Base-by-base conservation (phyloP, 1,140 invertebrate species). In the Drosophila jambulina region DNA sequence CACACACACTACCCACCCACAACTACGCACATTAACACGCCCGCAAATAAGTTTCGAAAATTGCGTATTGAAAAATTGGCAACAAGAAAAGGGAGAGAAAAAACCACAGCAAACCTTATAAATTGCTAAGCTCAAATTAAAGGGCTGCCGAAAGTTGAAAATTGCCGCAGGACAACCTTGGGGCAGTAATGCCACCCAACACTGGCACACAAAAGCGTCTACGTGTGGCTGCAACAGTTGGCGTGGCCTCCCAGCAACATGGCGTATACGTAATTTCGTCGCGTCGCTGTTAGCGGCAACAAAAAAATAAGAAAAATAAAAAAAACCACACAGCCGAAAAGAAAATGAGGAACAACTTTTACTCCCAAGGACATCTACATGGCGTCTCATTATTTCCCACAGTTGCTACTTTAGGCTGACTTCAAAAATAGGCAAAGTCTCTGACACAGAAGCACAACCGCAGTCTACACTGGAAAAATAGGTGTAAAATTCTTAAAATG, bases 231-330 rank as follows among this genome's bases (percentile, higher is more conserved):
- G 82, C 82, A 85, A 81, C 78, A 86, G 74, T 80, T 86, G 79
- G 70, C 49, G 45, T 49, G 38, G 46, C 78, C 45, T 68, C 42
- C 43, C 60, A 38, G 36, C 72, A 48, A 85, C 82, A 45, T 86
- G 82, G 64, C 69, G 82, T 82, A 85, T 85, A 81, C 82, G 78
- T 85, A 85, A 85, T 62, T 65, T 51, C 60, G 67, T 61, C 69
- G 78, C 78, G 78, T 80, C 72, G 46, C 69, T 86, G 82, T 81
- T 76, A 85, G 80, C 63, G 64, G 43, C 46, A 43, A 38, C 23
- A 63, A 42, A 67, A 59, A 79, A 34, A 13, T 68, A 64, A 63
- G 53, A 64, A 71, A 4, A 10, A 76, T 57, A 71, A 40, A 46
- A 3, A 29, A n/a, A 15, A 25, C 23, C 27, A 54, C 23, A 56